A percentile compares a stretch with the other conserved stretches of the same genome.
These are phyloP conservation scores for Periparus ater DNA, from an alignment of 2,797 vertebrate species.

Conservation along the genomic window DNA sequence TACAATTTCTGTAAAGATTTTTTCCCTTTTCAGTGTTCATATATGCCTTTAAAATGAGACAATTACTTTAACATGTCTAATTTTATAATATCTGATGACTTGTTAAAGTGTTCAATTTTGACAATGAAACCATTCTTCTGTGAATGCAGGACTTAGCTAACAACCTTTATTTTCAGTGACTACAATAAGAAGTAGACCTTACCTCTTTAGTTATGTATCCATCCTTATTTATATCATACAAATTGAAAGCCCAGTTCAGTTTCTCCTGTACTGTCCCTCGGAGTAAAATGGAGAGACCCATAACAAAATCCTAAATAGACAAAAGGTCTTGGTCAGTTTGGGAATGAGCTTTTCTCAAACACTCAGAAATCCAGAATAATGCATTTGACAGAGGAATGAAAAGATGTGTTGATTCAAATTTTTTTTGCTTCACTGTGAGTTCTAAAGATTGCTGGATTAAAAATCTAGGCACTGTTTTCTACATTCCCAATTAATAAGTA, in stretches of 20 bases:
- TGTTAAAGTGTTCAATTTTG: background rate
- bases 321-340: slow-evolving; percentile 5
- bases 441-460: background rate
- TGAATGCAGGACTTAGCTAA: background rate
- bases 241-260: slow-evolving; percentile 99
- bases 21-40: background rate
- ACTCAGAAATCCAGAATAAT: background rate
- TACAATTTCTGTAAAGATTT: background rate
- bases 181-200: slow-evolving; percentile 19
- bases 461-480: background rate
- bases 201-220: slow-evolving; percentile 99
- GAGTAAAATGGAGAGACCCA: slow-evolving; percentile 96
- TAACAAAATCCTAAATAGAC: slow-evolving; percentile 90
- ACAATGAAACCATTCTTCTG: background rate
- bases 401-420: background rate
- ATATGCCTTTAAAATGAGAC: background rate
- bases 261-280: slow-evolving; percentile 96
- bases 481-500: background rate
- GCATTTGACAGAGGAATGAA: background rate
- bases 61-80: background rate
- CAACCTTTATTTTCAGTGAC: background rate
- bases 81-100: background rate
- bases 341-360: background rate
- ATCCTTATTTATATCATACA: slow-evolving; percentile 99
- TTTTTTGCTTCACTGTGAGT: background rate